Conservation (phyloP, 2,113 vertebrate genomes). For the Trematocara nigrifrons region DNA sequence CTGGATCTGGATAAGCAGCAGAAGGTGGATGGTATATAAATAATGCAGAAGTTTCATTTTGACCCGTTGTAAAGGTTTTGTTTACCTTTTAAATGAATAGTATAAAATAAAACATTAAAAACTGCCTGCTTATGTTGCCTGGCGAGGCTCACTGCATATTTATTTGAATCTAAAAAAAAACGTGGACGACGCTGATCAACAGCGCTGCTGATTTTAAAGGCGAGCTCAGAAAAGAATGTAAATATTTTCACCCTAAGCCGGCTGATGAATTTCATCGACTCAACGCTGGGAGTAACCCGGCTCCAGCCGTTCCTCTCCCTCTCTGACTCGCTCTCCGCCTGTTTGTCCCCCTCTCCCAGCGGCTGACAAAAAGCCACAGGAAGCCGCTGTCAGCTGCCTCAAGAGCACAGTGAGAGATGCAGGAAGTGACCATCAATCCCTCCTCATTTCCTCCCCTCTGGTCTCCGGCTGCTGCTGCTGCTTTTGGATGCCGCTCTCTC, state of each 20-base stretch:
- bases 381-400: conserved; percentile 62
- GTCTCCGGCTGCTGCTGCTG: conserved; percentile 29
- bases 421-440: conserved; percentile 73
- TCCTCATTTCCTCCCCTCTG: conserved; percentile 61
- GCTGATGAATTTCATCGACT: not conserved
- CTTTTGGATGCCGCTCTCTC: conserved; percentile 28
- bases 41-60: not conserved
- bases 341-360: conserved; percentile 32
- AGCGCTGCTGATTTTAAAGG: not conserved
- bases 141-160: not conserved
- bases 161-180: not conserved
- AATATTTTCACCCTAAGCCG: not conserved
- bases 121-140: not conserved
- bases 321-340: not conserved
- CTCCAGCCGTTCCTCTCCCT: not conserved
- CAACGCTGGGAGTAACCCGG: not conserved
- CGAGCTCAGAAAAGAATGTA: not conserved
- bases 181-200: not conserved
- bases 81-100: not conserved
- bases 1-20: not conserved
- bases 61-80: not conserved
- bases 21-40: not conserved
- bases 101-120: not conserved
- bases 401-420: conserved; percentile 48
- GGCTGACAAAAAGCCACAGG: conserved; percentile 59